These are phyloP conservation scores for Acanthochromis polyacanthus DNA, from an alignment of 2,113 vertebrate genomes.

Conservation along the genomic window DNA sequence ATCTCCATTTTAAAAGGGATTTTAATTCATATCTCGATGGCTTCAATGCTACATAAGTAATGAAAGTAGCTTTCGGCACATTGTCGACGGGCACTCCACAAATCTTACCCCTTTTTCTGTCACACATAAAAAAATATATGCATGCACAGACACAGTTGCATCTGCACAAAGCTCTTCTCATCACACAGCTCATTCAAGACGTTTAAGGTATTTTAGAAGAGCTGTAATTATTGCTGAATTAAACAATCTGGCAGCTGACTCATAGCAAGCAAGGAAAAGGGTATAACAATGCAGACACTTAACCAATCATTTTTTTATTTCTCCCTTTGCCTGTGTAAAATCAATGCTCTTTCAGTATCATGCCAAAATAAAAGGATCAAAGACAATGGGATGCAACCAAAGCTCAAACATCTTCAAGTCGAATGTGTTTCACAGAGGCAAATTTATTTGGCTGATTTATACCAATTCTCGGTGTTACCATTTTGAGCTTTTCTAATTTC, in stretches of 20 bases:
- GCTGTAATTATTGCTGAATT: constrained; percentile 49
- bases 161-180: constrained; percentile 16
- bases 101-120: constrained; percentile 3
- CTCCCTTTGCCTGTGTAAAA: constrained; percentile 51
- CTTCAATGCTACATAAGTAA: neutral
- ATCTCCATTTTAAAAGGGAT: neutral
- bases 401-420: constrained; percentile 26
- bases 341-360: constrained; percentile 52
- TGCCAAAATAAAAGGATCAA: constrained; percentile 8
- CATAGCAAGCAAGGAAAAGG: constrained; percentile 37
- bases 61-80: neutral
- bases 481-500: constrained; percentile 63
- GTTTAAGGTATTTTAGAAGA: constrained; percentile 25
- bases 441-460: constrained; percentile 62
- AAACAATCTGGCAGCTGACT: constrained; percentile 50
- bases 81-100: neutral
- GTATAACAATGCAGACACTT: constrained; percentile 58
- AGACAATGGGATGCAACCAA: constrained; percentile 20
- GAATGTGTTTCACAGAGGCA: constrained; percentile 23
- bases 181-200: constrained; percentile 13
- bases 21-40: neutral
- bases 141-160: neutral
- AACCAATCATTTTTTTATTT: constrained; percentile 39
- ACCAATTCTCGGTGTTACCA: constrained; percentile 37
- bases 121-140: neutral